Base-by-base conservation (phyloP, 2,113 vertebrate genomes). In the Anarhynchus alexandrinus region DNA sequence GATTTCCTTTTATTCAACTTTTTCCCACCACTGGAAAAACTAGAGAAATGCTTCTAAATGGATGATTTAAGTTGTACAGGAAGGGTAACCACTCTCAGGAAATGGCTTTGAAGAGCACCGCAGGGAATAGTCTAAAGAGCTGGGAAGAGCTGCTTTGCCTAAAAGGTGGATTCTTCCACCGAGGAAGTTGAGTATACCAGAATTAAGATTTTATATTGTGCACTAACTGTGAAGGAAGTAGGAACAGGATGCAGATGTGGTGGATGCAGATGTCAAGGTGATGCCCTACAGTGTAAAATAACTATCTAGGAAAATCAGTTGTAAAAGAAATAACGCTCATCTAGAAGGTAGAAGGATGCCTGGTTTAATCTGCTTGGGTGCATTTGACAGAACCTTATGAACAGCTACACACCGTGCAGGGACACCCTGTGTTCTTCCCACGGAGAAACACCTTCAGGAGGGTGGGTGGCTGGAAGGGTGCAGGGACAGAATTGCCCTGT, bases 231-330 rank as follows among this genome's bases (percentile, higher is more conserved):
- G 58, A 88, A 82, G 43, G 43, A 54, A 76, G 26, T n/a, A 40
- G 83, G 82, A 94, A 71, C 32, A 82, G 85, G 90, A 94, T 87
- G 83, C 34, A 93, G 58, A 16, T 55, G 58, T 45, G 16, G 65
- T 78, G 49, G 52, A 9, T 8, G 25, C 78, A 77, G n/a, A 45
- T 86, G 61, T 62, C 57, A 20, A 74, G 47, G 49, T 57, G 47
- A 64, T 49, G 21, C 58, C 43, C 73, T 82, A 21, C 16, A 77
- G 66, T 3, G 2, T 34, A 43, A 82, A 85, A 45, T 43, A 78
- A 26, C 86, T 86, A 5, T 93, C 83, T 71, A 94, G 91, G 87
- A 95, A 95, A 82, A 82, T n/a, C 16, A 23, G 11, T 67, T 82
- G 66, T 43, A 30, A 65, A 70, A 34, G 36, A 43, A 57, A 26